Evolutionary conservation across 2,888 invertebrate species (phyloP).

Genomic region (Steinernema carpocapsae): DNA sequence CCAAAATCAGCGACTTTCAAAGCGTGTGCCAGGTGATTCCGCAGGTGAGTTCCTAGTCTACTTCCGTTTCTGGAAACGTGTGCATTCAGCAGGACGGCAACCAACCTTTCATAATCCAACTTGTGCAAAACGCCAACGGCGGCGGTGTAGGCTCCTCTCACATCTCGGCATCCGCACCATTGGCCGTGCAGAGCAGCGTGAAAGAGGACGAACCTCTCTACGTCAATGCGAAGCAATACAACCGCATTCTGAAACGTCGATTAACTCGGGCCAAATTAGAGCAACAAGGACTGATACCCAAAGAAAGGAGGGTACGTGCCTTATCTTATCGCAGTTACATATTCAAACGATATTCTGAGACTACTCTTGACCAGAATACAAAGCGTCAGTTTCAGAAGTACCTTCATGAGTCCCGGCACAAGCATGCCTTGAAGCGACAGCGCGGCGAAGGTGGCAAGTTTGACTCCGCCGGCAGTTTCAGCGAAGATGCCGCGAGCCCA

Average conservation of each 20-base stretch:
- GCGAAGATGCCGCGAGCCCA: conserved; percentile 11
- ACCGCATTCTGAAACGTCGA: conserved; percentile 89
- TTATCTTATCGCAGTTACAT: not conserved
- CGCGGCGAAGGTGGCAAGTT: conserved; percentile 59
- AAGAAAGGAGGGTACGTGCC: conserved; percentile 77
- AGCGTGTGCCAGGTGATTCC: conserved; percentile 24
- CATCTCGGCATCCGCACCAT: not conserved
- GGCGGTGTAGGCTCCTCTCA: not conserved
- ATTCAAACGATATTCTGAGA: not conserved
- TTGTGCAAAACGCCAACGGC: conserved; percentile 1
- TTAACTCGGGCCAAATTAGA: conserved; percentile 93
- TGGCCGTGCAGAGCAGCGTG: not conserved
- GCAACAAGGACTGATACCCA: conserved; percentile 91
- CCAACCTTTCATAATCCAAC: conserved; percentile 14
- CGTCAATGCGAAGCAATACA: conserved; percentile 97
- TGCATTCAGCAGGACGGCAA: conserved; percentile 1
- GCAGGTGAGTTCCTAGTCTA: not conserved
- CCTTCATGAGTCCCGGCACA: conserved; percentile 56
- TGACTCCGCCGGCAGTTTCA: conserved; percentile 37
- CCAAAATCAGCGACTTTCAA: conserved; percentile 26
- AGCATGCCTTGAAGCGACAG: conserved; percentile 52
- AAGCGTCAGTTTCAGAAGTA: conserved; percentile 58
- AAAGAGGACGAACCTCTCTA: conserved; percentile 83
- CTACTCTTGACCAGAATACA: too few relatives aligned
- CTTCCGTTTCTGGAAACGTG: not conserved